A percentile compares a stretch with the other conserved stretches of the same genome.
These are phyloP conservation scores for Danio kyathit DNA, from an alignment of 2,797 vertebrate genomes.

Conservation along the genomic window DNA sequence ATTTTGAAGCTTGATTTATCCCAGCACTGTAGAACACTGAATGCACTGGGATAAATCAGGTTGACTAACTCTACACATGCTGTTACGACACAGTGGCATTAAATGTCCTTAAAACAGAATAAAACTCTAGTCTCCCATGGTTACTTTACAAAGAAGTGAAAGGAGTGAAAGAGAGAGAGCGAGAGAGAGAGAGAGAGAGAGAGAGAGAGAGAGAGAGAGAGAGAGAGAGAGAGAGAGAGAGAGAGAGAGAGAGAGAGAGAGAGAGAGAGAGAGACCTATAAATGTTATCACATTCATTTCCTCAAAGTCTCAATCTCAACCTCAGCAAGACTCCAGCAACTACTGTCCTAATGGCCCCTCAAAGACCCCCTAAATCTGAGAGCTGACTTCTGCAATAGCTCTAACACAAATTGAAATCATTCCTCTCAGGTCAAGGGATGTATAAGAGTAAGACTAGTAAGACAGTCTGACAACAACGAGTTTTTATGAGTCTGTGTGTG, in stretches of 20 bases:
- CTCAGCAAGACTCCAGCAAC: constrained; percentile 39
- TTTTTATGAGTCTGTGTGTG: constrained; percentile 19
- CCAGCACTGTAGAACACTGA: not conserved
- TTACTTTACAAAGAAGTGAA: constrained; percentile 3
- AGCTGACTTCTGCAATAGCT: constrained; percentile 24
- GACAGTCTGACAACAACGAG: constrained; percentile 3
- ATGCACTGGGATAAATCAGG: constrained; percentile 1
- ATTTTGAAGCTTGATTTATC: not conserved
- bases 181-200: not conserved
- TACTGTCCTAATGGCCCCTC: constrained; percentile 27
- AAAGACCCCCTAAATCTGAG: constrained; percentile 44
- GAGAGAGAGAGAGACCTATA: constrained; percentile 32
- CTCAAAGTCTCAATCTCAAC: constrained; percentile 44
- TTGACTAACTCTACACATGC: not conserved
- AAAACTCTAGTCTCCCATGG: constrained; percentile 29
- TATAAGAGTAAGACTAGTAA: constrained; percentile 21
- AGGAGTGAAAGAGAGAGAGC: not conserved
- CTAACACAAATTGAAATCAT: constrained; percentile 12
- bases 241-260: too few species aligned
- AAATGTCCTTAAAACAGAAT: constrained; percentile 26
- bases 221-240: constrained; percentile 7
- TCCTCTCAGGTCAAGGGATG: constrained; percentile 5
- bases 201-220: not conserved
- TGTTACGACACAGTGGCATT: not conserved
- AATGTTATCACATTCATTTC: constrained; percentile 54